Base-by-base conservation (phyloP, 2,888 invertebrate species). In the Thysanoteuthis rhombus region DNA sequence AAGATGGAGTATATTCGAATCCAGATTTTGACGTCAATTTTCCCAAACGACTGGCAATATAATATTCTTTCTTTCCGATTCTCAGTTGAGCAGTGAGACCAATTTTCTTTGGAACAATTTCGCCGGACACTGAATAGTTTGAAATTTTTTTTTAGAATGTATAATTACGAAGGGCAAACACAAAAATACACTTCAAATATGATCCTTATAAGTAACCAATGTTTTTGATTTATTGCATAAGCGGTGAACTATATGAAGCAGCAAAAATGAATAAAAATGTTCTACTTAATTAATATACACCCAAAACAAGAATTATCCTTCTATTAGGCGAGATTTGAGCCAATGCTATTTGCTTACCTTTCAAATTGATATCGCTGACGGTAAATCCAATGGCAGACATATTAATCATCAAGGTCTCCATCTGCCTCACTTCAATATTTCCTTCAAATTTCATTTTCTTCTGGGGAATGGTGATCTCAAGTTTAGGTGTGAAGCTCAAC, bases 21-120 rank as follows among this genome's bases (percentile, higher is more conserved):
- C 90, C 90, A 28, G 39, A n/a, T 40, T 90, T 90, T 4, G 39
- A 40, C 2, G 28, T 8, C 28, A 90, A 12, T 42, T 16, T 90
- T 19, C 90, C 90, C 90, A 90, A 90, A 90, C 90, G 90, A 32
- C 40, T 39, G 6, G 32, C 42, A 32, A 42, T 32, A 32, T 39
- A 90, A 32, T 90, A 90, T 90, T 90, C 40, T 42, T 90, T 90
- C 39, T 90, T 90, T 90, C 90, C 90, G 40, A 90, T 42, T 42
- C 32, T 90, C 39, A 90, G 5, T 39, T 32, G 40, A 90, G 90
- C 16, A 16, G 90, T 90, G 42, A 42, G 28, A 32, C 40, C 40
- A 25, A 90, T 90, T 90, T 90, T 40, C 40, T 90, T 90, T 2
- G 90, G 90, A 40, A 90, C 42, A 32, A 40, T 90, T 90, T 90